These are phyloP conservation scores for Mythimna vitellina DNA, from an alignment of 2,888 invertebrate genomes.

Conservation along the genomic window DNA sequence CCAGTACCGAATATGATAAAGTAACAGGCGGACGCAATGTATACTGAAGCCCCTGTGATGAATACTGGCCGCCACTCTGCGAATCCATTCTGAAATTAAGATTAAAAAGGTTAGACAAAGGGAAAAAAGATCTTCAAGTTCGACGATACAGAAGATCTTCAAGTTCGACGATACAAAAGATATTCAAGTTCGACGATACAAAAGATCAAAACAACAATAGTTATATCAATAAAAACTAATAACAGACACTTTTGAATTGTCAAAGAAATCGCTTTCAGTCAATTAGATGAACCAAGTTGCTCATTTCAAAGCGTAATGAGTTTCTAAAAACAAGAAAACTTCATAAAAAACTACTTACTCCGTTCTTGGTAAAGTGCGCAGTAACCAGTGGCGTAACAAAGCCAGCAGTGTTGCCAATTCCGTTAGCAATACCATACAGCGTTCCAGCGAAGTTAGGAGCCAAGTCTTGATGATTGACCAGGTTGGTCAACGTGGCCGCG, in stretches of 20 bases:
- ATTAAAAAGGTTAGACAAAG: neutral
- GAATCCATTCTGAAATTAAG: constrained; percentile 92
- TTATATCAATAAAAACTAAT: neutral
- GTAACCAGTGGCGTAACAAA: constrained; percentile 94
- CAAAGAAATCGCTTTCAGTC: neutral
- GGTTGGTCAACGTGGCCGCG: constrained; percentile 91
- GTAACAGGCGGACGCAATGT: constrained; percentile 92
- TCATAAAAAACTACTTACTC: constrained; percentile 80
- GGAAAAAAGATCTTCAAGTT: neutral
- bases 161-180: too few species aligned
- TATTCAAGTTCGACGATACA: too few species aligned
- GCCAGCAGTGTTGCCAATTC: constrained; percentile 93
- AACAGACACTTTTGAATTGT: neutral
- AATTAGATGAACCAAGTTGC: neutral
- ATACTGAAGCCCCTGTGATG: constrained; percentile 93
- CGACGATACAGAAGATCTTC: neutral
- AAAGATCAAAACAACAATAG: neutral
- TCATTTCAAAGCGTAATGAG: too few species aligned
- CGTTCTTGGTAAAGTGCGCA: constrained; percentile 91
- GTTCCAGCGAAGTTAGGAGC: constrained; percentile 95
- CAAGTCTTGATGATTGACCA: constrained; percentile 93
- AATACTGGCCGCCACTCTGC: constrained; percentile 94
- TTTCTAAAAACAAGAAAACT: too few species aligned
- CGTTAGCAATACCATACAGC: constrained; percentile 94
- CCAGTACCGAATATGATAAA: constrained; percentile 94